These are phyloP conservation scores for Bedellia somnulentella DNA, from an alignment of 2,888 invertebrate genomes.

Conservation along the genomic window DNA sequence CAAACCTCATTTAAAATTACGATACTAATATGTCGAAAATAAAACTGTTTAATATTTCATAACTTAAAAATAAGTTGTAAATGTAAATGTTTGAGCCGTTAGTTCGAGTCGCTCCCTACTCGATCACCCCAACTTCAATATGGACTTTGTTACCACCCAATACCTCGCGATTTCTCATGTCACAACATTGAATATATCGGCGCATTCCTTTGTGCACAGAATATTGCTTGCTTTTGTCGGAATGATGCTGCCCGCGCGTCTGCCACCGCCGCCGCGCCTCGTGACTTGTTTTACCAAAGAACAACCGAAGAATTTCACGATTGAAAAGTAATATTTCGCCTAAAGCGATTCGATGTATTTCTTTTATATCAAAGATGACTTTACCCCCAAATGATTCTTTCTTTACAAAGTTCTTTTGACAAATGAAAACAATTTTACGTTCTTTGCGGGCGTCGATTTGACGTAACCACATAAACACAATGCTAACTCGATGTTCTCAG, in stretches of 20 bases:
- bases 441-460: slow-evolving; percentile 16
- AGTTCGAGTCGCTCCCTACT: slow-evolving; percentile 13
- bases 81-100: too few relatives aligned
- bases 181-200: slow-evolving; percentile 61
- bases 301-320: slow-evolving; percentile 55
- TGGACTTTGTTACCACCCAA: slow-evolving; percentile 57
- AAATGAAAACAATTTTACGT: slow-evolving; percentile 13
- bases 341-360: slow-evolving; percentile 56
- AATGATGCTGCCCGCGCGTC: slow-evolving; percentile 37
- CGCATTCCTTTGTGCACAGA: slow-evolving; percentile 56
- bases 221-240: slow-evolving; percentile 59
- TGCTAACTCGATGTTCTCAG: neutral
- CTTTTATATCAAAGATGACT: slow-evolving; percentile 54
- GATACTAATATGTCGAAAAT: too few relatives aligned
- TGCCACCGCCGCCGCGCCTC: slow-evolving; percentile 17
- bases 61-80: too few relatives aligned
- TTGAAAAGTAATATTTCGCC: slow-evolving; percentile 60
- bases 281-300: slow-evolving; percentile 56
- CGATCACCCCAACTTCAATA: slow-evolving; percentile 32
- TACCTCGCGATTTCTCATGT: slow-evolving; percentile 55
- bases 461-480: too few relatives aligned
- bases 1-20: too few relatives aligned
- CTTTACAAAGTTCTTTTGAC: neutral
- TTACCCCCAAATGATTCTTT: slow-evolving; percentile 35
- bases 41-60: too few relatives aligned